Evolutionary conservation across 2,888 invertebrate genomes (phyloP), one percentile per base, ranked within the genome.

Genomic region (Thysanoteuthis rhombus): DNA sequence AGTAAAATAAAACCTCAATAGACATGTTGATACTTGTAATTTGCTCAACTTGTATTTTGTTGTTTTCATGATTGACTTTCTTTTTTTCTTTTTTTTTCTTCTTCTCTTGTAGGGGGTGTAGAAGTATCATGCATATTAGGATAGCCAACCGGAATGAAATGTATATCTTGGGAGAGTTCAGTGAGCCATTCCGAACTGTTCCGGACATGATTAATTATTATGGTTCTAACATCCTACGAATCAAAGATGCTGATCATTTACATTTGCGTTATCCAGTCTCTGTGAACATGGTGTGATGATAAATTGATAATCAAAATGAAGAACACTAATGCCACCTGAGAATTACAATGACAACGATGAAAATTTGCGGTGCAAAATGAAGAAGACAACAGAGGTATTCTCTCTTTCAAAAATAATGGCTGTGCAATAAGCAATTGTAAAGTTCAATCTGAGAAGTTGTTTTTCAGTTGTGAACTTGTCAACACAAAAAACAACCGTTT

Each of bases 71-170:
- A 75, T 36, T 75, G n/a, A n/a, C 4, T 36, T 0, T 19, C 10
- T 36, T 75, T 16, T 75, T n/a, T n/a, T n/a, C n/a, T n/a, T n/a
- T n/a, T n/a, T n/a, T n/a, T n/a, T n/a, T n/a, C n/a, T n/a, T 36
- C 4, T 75, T 10, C 75, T 75, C n/a, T 75, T 95, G 19, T 95
- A 99, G 99, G 97, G 99, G 99, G 96, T 98, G 98, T 93, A 98
- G 98, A 96, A 99, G 99, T 93, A 99, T 99, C 96, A 99, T 99
- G 98, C 99, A 99, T 97, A 99, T 99, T 98, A 98, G 99, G 95
- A 99, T 99, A 95, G 96, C 96, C 75, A 98, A 94, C 90, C 98
- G 98, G 95, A 98, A 98, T 96, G 98, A 98, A 94, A 98, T 98
- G 94, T 99, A 98, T 97, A 98, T 99, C 93, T 97, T 99, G 95